Evolutionary conservation across 2,888 invertebrate genomes (phyloP).

Genomic region (Bellardia pandia): DNA sequence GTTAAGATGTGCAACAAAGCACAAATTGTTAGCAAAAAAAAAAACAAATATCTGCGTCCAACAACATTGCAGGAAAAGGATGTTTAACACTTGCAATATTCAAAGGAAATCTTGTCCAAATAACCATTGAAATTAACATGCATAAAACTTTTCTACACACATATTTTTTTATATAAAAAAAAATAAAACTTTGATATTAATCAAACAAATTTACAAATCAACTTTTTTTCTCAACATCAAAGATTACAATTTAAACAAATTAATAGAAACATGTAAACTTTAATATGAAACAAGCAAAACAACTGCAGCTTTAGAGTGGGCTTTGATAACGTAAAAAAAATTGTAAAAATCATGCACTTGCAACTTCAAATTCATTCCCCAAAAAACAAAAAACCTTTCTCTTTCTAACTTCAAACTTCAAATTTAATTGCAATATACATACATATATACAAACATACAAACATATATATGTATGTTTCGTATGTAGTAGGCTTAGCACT

Average conservation of each 20-base stretch:
- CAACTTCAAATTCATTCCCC: slow-evolving; percentile 45
- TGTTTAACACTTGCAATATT: not conserved
- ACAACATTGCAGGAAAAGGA: not conserved
- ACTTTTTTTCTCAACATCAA: slow-evolving; percentile 56
- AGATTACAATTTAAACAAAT: slow-evolving; percentile 63
- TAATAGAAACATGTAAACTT: slow-evolving; percentile 52
- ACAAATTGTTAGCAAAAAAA: no score
- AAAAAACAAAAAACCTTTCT: slow-evolving; percentile 55
- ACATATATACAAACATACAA: no score
- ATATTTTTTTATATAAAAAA: not conserved
- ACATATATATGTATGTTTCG: no score
- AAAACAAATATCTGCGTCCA: no score
- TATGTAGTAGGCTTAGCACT: not conserved
- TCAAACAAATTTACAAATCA: slow-evolving; percentile 55
- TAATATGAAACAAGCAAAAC: slow-evolving; percentile 34
- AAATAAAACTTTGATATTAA: slow-evolving; percentile 54
- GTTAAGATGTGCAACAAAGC: no score
- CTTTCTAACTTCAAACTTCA: slow-evolving; percentile 64
- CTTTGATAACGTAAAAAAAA: slow-evolving; percentile 18
- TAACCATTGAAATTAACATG: slow-evolving; percentile 10
- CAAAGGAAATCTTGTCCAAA: not conserved
- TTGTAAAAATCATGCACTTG: slow-evolving; percentile 42
- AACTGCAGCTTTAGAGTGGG: not conserved
- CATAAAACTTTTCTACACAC: not conserved
- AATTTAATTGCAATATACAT: slow-evolving; percentile 53